phyloP scores from a whole-genome alignment of 1,140 invertebrate genomes.

The Pseudomyrmex gracilis region DNA sequence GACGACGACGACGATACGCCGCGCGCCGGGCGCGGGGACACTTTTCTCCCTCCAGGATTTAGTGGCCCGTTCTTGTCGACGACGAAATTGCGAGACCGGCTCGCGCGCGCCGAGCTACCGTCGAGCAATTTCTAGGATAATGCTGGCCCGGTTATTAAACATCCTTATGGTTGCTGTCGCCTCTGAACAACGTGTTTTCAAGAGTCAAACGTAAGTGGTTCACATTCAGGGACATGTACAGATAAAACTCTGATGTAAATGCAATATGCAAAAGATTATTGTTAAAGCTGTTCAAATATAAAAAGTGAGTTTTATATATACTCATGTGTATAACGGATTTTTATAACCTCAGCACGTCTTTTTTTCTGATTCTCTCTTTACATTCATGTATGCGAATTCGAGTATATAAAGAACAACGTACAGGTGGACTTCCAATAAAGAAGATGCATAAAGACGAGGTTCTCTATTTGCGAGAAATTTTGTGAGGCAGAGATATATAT shows the following conservation, averaged over 20 bases:
- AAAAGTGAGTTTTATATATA: too few relatives aligned
- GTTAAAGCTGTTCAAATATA: too few relatives aligned
- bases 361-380: too few relatives aligned
- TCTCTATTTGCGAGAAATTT: too few relatives aligned
- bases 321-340: too few relatives aligned
- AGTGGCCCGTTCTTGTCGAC: slow-evolving; percentile 39
- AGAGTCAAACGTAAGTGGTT: not conserved
- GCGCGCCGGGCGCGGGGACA: slow-evolving; percentile 12
- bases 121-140: slow-evolving; percentile 58
- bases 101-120: slow-evolving; percentile 24
- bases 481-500: too few relatives aligned
- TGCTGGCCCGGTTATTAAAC: slow-evolving; percentile 46
- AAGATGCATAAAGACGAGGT: too few relatives aligned
- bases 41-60: slow-evolving; percentile 42
- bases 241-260: not conserved
- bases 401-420: too few relatives aligned
- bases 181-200: not conserved
- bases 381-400: too few relatives aligned
- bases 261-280: not conserved
- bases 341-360: too few relatives aligned
- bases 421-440: too few relatives aligned
- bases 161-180: slow-evolving; percentile 24
- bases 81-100: slow-evolving; percentile 46
- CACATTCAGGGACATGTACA: not conserved
- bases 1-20: slow-evolving; percentile 55